Base-by-base conservation (phyloP, 2,888 invertebrate species). In the Callimorpha dominula region DNA sequence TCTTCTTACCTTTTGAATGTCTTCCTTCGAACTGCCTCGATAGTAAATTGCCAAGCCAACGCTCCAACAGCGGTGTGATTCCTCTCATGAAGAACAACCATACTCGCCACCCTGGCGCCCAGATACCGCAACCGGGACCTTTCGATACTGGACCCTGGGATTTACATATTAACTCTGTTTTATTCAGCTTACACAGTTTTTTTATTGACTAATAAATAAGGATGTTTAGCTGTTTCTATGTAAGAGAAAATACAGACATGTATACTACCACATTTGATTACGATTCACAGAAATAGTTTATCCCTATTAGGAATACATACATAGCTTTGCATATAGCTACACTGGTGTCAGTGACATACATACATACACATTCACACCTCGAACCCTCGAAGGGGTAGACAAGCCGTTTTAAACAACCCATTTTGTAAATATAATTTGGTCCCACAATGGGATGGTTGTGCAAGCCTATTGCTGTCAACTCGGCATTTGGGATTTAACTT, bases 31-130 rank as follows among this genome's bases (percentile, higher is more conserved):
- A 99, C 95, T 99, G 99, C 83, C 99, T 97, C 0, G 99, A 99
- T 65, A 99, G 96, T 86, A 99, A 96, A 95, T 99, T 99, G 20
- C 99, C 99, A n/a, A 99, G 96, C 99, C 99, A 99, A 67, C 99
- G 96, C 92, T 99, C 99, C 70, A 99, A 95, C 63, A 99, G 95
- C 0, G 99, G 99, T 0, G 99, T 99, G 84, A 99, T 99, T 31
- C 99, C 99, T 73, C 99, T 96, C 98, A 99, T 98, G 94, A 99
- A 99, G 96, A 99, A 99, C 70, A 99, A 95, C 99, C 99, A 99
- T 20, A 99, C 99, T 72, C 99, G 96, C 99, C 99, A 99, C 0
- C 99, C 99, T 0, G 99, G 99, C 0, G 99, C 99, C 99, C 99
- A 99, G 93, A 99, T 97, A 40, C 99, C 99, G 94, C 99, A 99